Base-by-base conservation (phyloP, 2,888 invertebrate genomes). In the Drosophila demipolita region DNA sequence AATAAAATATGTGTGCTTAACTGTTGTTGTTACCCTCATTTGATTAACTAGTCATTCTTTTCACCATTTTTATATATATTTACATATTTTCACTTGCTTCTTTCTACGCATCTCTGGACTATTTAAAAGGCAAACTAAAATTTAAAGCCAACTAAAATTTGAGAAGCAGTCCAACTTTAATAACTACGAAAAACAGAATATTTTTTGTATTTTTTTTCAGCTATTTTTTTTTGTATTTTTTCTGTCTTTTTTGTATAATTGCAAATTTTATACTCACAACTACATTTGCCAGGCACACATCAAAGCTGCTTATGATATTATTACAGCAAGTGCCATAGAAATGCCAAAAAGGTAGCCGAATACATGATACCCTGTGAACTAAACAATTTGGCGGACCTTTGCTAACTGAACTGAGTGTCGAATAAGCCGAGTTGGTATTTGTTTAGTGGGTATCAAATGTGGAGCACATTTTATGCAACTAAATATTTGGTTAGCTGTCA, bases 241-340 rank as follows among this genome's bases (percentile, higher is more conserved):
- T 11, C n/a, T 45, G 49, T 12, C 35, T 32, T 29, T 49, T 45
- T 20, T 73, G 60, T 42, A 49, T 61, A 63, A 62, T 73, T 55
- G 65, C 55, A 55, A 59, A 64, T 65, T 73, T 72, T 73, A 68
- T 75, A 69, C 63, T 71, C 52, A 60, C 77, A 63, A 49, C 55
- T 76, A 54, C 48, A 62, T 68, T 69, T 61, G 63, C 32, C 57
- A 36, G 60, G 29, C 63, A 63, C 59, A 57, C 61, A 73, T 53
- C 49, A 35, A 40, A 48, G 68, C 73, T 74, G 59, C 55, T 75
- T 63, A 53, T 74, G 63, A 68, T 49, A 53, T 55, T 59, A 53
- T 45, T 36, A 45, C 63, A 38, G 17, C 60, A 67, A 66, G 42
- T 53, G 48, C 29, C 32, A 35, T 6, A 40, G 7, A 48, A 32